Evolutionary conservation across 2,888 invertebrate species (phyloP), one percentile per base, ranked within the genome.

Genomic region (Eilema griseolum): DNA sequence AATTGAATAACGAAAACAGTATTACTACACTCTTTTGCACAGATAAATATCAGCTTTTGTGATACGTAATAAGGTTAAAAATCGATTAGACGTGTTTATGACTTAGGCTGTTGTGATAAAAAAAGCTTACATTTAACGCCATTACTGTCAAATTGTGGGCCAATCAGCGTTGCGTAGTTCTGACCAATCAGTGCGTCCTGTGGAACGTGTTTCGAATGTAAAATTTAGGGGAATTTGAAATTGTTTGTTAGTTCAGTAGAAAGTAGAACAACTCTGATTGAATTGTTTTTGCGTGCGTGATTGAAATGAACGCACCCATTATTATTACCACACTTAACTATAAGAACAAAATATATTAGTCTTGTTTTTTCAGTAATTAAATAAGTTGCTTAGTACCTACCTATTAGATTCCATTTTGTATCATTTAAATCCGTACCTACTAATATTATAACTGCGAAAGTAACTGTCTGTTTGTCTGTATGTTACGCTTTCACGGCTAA

Each of bases 121-220:
- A 69, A 69, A 67, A 70, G 78, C 75, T 80, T 86, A 75, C 86
- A 90, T 90, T 92, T 94, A 94, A 95, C 95, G 94, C 95, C 95
- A 95, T 95, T 94, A 93, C 91, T 95, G 94, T 94, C 94, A 94
- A 93, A 93, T 91, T 92, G 92, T 90, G 79, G 83, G 95, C 95
- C 95, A 95, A 95, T 95, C 93, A 90, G 89, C 84, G 86, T 73
- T 82, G 75, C 86, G 87, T 81, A 85, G 84, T 85, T 81, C 87
- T 87, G 84, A 90, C 95, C 95, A 95, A 95, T 95, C 88, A 88
- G 84, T 70, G 86, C 71, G 75, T 73, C 73, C 84, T 82, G 82
- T 82, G 79, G 84, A 85, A 87, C 94, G 93, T 93, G 94, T 89
- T 90, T 83, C 80, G 93, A 94, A 94, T 95, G 89, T 90, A 87